Conservation (phyloP, 2,888 invertebrate genomes). For the Sturmia bella region DNA sequence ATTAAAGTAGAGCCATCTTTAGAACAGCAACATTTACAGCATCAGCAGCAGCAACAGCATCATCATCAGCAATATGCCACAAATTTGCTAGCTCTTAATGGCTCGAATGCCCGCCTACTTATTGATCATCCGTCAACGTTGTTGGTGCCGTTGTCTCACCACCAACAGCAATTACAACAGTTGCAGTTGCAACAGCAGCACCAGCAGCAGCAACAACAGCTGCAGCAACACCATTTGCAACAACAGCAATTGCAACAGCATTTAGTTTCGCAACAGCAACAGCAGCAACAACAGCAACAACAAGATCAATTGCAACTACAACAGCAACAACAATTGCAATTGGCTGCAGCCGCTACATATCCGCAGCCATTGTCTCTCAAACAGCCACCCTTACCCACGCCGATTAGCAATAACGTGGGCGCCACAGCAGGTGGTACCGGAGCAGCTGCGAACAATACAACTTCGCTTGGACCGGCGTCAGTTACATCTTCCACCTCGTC, state of each 20-base stretch:
- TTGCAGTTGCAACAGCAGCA: conserved; percentile 74
- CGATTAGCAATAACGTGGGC: conserved; percentile 62
- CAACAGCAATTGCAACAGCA: conserved; percentile 75
- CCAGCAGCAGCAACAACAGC: conserved; percentile 73
- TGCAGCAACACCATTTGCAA: conserved; percentile 71
- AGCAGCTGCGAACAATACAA: conserved; percentile 53
- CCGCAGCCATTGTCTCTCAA: conserved; percentile 77
- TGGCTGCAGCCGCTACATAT: conserved; percentile 74
- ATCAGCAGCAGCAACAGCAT: conserved; percentile 74
- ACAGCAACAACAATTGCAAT: conserved; percentile 75
- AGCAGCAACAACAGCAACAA: conserved; percentile 75
- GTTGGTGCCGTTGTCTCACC: conserved; percentile 78
- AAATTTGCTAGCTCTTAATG: conserved; percentile 80
- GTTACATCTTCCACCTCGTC: conserved; percentile 72
- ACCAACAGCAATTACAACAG: conserved; percentile 75
- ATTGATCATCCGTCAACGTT: conserved; percentile 80
- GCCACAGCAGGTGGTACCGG: conserved; percentile 48
- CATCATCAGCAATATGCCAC: conserved; percentile 79
- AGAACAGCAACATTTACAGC: conserved; percentile 77
- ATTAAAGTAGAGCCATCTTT: conserved; percentile 81
- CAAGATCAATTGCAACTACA: conserved; percentile 73
- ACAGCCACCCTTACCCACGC: conserved; percentile 75
- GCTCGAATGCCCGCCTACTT: conserved; percentile 80
- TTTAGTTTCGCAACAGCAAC: conserved; percentile 73
- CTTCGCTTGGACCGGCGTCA: conserved; percentile 71